These are phyloP conservation scores for Clepsis dumicolana DNA, from an alignment of 2,888 invertebrate species.

Conservation along the genomic window DNA sequence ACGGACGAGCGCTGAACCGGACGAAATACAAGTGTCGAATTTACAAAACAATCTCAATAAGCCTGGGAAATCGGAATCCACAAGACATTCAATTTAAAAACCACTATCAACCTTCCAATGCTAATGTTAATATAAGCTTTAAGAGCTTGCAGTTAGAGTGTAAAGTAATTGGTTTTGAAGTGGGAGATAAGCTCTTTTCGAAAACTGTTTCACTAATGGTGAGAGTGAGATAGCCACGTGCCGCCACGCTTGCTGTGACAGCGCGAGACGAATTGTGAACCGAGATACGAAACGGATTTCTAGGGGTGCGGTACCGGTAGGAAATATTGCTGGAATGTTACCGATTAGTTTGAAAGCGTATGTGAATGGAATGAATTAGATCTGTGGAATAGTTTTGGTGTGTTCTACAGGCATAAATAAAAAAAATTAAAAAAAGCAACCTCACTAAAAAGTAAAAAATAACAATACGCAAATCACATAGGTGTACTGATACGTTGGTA, in stretches of 20 bases:
- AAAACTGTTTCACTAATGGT: background rate
- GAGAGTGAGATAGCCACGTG: slow-evolving; percentile 5
- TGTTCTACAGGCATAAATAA: too few relatives aligned
- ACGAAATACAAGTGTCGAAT: slow-evolving; percentile 39
- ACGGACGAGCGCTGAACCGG: slow-evolving; percentile 19
- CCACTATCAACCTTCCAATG: background rate
- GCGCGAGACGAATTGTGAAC: slow-evolving; percentile 6
- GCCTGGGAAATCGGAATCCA: slow-evolving; percentile 9
- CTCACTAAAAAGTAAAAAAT: too few relatives aligned
- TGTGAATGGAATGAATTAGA: background rate
- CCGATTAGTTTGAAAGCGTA: background rate
- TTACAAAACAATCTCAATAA: slow-evolving; percentile 37
- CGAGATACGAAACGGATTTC: slow-evolving; percentile 2
- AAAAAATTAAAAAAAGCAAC: too few relatives aligned
- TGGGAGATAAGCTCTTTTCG: background rate
- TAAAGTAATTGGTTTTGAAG: background rate
- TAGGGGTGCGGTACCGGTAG: background rate
- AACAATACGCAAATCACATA: too few relatives aligned
- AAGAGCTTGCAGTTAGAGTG: background rate
- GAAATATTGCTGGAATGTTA: background rate
- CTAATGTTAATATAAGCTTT: background rate
- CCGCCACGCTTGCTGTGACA: slow-evolving; percentile 14
- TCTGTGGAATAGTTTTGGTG: background rate
- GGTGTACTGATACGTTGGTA: too few relatives aligned
- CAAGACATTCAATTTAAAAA: background rate